phyloP scores from a whole-genome alignment of 2,888 invertebrate species.

The Athetis lepigone region DNA sequence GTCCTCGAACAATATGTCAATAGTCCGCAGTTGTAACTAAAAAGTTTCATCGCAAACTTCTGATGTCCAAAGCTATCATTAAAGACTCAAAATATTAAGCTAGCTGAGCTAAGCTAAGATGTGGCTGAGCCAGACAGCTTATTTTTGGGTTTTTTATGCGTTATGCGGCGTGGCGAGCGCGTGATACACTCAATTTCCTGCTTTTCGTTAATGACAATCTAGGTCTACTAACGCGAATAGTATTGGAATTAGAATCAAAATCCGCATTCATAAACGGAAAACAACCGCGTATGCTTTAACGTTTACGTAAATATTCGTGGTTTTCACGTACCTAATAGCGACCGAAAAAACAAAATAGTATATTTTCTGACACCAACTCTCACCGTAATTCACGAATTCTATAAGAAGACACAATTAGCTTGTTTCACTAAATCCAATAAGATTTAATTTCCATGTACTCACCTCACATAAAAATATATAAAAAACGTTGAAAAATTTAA shows the following conservation, averaged over 20 bases:
- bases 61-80: not conserved
- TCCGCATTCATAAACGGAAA: too few species aligned
- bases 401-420: not conserved
- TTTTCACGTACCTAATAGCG: too few species aligned
- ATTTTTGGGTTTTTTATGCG: not conserved
- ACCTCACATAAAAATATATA: constrained; percentile 20
- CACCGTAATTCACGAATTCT: too few species aligned
- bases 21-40: not conserved
- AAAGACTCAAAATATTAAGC: constrained; percentile 2
- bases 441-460: constrained; percentile 8
- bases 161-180: not conserved
- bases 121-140: not conserved
- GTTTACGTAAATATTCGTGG: too few species aligned
- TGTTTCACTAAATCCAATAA: not conserved
- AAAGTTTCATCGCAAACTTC: constrained; percentile 3
- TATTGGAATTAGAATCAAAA: not conserved
- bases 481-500: constrained; percentile 13
- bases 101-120: not conserved
- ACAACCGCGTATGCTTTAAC: too few species aligned
- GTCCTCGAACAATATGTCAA: too few species aligned
- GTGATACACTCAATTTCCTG: constrained; percentile 19
- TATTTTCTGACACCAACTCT: too few species aligned
- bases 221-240: not conserved
- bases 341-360: too few species aligned
- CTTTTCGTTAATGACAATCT: constrained; percentile 1